Conservation (phyloP, 2,888 invertebrate species). For the Cyrtodaria siliqua region DNA sequence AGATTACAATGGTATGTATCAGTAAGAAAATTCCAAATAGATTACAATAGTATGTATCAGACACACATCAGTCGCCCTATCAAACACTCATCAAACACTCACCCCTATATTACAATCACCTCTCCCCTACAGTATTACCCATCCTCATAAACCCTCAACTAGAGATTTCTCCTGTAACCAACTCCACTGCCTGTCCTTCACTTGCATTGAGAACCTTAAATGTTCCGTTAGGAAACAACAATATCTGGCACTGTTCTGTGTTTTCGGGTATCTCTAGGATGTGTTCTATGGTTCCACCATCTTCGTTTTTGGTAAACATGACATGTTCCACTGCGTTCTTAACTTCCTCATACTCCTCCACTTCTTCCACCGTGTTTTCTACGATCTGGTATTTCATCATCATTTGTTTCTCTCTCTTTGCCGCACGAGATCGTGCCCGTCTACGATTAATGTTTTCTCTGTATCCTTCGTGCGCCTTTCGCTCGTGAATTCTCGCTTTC, state of each 20-base stretch:
- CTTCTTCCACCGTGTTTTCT: neutral
- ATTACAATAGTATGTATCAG: too few species aligned
- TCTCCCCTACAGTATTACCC: too few species aligned
- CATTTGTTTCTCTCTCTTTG: neutral
- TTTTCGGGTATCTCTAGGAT: conserved; percentile 55
- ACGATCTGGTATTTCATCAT: neutral
- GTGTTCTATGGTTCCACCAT: conserved; percentile 33
- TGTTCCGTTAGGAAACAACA: conserved; percentile 47
- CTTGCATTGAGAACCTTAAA: conserved; percentile 41
- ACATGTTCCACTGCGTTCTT: neutral
- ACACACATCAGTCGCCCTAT: too few species aligned
- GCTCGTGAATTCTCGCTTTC: conserved; percentile 49
- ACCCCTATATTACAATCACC: too few species aligned
- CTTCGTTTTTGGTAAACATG: neutral
- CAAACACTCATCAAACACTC: too few species aligned
- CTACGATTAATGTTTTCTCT: neutral
- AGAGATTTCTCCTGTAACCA: neutral
- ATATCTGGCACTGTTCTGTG: conserved; percentile 52
- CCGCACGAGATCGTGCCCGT: neutral
- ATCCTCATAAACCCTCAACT: too few species aligned
- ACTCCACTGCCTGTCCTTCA: neutral
- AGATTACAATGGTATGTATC: too few species aligned
- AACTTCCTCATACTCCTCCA: neutral
- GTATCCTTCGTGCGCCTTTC: conserved; percentile 44
- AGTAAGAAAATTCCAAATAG: too few species aligned